phyloP scores from a whole-genome alignment of 2,797 vertebrate species.

The Chromis chromis region DNA sequence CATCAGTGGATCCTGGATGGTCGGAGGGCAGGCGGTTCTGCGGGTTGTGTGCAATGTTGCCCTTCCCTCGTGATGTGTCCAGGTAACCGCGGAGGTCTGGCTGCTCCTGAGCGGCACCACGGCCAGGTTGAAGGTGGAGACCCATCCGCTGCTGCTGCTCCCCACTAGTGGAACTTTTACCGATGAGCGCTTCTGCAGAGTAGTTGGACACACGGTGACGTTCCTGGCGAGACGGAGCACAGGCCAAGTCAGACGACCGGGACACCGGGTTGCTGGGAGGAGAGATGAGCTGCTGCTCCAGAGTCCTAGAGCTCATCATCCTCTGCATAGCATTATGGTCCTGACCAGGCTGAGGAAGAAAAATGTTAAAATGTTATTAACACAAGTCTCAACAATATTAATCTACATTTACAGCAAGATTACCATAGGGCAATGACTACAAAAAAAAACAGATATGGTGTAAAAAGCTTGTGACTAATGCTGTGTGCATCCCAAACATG shows the following conservation, averaged over 20 bases:
- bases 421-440: not conserved
- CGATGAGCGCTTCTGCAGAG: conserved; percentile 98
- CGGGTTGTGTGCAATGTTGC: conserved; percentile 88
- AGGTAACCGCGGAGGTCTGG: conserved; percentile 94
- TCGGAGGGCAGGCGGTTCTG: conserved; percentile 89
- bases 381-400: not conserved
- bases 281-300: conserved; percentile 95
- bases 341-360: conserved; percentile 82
- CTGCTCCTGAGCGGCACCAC: conserved; percentile 88
- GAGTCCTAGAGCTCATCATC: conserved; percentile 91
- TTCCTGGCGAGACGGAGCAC: conserved; percentile 92
- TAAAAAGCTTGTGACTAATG: not conserved
- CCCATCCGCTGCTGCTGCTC: conserved; percentile 91
- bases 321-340: conserved; percentile 94
- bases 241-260: conserved; percentile 91
- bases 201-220: conserved; percentile 97
- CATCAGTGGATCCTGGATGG: conserved; percentile 86
- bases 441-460: not conserved
- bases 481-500: not conserved
- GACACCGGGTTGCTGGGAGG: conserved; percentile 90
- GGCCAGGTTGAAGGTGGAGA: conserved; percentile 89
- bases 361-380: conserved; percentile 12
- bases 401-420: not conserved
- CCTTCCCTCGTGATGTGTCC: conserved; percentile 93
- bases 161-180: conserved; percentile 90